Conservation (phyloP, 2,797 vertebrate genomes). For the Gobionotothen gibberifrons region DNA sequence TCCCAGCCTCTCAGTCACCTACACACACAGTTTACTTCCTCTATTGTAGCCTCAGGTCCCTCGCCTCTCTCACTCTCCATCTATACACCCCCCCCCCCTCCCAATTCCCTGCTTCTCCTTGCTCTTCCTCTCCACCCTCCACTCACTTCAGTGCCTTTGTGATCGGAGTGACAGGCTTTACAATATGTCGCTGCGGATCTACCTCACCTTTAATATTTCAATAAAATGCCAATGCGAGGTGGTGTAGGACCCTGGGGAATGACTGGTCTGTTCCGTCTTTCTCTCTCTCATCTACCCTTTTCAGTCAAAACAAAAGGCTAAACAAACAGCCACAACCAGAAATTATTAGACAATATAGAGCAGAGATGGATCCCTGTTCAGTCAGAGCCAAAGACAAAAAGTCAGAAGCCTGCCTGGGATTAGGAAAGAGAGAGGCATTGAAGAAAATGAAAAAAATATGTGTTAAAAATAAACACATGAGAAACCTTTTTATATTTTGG, state of each 20-base stretch:
- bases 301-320: constrained; percentile 58
- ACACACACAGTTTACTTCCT: constrained; percentile 59
- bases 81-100: constrained; percentile 21
- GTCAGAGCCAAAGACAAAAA: constrained; percentile 22
- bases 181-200: constrained; percentile 81
- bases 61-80: constrained; percentile 48
- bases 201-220: constrained; percentile 90
- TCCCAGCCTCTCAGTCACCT: constrained; percentile 68
- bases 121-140: constrained; percentile 75
- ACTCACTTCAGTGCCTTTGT: constrained; percentile 80
- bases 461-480: constrained; percentile 12
- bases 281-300: constrained; percentile 55
- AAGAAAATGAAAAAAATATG: neutral
- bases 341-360: constrained; percentile 56
- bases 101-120: constrained; percentile 52
- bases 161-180: constrained; percentile 86
- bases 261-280: constrained; percentile 44
- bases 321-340: constrained; percentile 58
- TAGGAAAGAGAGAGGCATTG: constrained; percentile 1
- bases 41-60: constrained; percentile 68
- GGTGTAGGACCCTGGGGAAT: constrained; percentile 73
- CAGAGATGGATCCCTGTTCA: constrained; percentile 28
- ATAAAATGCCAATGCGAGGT: constrained; percentile 84
- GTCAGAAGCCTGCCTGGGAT: neutral
- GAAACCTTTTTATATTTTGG: constrained; percentile 21